These are phyloP conservation scores for Thymelicus acteon DNA, from an alignment of 2,888 invertebrate genomes.

Conservation along the genomic window DNA sequence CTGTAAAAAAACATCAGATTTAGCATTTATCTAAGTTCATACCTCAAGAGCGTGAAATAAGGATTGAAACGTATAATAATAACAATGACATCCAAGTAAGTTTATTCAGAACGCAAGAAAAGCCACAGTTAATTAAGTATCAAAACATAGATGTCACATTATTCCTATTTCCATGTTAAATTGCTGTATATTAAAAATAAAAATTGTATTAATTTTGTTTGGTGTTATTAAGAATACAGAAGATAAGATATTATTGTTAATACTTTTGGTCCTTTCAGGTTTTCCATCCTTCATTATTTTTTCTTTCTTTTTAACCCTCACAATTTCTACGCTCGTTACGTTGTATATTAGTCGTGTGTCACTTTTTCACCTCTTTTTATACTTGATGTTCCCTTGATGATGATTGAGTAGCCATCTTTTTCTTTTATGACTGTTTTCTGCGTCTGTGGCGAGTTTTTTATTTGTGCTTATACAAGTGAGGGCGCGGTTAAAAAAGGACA, in stretches of 20 bases:
- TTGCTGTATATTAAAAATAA: no score
- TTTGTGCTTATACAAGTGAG: constrained; percentile 29
- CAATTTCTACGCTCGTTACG: constrained; percentile 47
- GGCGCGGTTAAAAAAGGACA: constrained; percentile 11
- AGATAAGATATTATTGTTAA: neutral
- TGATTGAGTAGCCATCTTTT: constrained; percentile 46
- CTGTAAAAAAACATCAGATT: no score
- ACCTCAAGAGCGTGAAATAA: no score
- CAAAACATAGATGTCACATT: no score
- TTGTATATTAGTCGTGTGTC: constrained; percentile 50
- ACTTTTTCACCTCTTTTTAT: constrained; percentile 43
- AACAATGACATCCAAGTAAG: no score
- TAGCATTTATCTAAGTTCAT: no score
- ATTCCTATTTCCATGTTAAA: no score
- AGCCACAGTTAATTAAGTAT: no score
- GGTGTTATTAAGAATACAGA: no score
- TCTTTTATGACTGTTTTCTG: constrained; percentile 37
- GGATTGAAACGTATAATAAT: no score
- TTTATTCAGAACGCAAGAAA: no score
- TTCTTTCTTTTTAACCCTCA: constrained; percentile 38
- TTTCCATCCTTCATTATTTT: constrained; percentile 12
- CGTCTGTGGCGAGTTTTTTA: constrained; percentile 17
- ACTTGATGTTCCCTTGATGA: constrained; percentile 48
- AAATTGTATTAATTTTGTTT: no score
- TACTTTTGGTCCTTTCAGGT: neutral